Percentiles rank a stretch among this genome's conserved stretches.
phyloP scores from a whole-genome alignment of 1,140 invertebrate species.

The Brachystomella parvula region DNA sequence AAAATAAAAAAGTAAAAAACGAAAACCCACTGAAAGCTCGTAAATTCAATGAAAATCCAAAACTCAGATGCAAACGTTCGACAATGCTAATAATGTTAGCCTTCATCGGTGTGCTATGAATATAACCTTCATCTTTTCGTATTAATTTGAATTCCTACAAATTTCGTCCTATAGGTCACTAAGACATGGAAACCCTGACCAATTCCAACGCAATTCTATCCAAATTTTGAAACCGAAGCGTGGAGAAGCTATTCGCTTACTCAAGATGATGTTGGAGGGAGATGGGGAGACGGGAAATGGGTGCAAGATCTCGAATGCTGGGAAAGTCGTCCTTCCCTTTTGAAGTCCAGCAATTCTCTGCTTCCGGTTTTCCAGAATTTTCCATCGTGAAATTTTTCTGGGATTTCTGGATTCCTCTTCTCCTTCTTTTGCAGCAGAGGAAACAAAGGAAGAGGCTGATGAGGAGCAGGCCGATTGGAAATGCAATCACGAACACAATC shows the following conservation, averaged over 20 bases:
- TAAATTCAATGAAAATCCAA: too few relatives aligned
- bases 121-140: too few relatives aligned
- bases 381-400: neutral
- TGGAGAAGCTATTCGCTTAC: slow-evolving; percentile 19
- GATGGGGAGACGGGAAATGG: slow-evolving; percentile 24
- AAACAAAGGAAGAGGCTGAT: slow-evolving; percentile 23
- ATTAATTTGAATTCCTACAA: too few relatives aligned
- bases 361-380: neutral
- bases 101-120: too few relatives aligned
- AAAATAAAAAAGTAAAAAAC: too few relatives aligned
- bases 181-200: too few relatives aligned
- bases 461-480: slow-evolving; percentile 17
- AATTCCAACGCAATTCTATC: too few relatives aligned
- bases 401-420: neutral
- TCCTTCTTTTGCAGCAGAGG: slow-evolving; percentile 19
- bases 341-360: neutral
- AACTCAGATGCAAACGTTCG: too few relatives aligned
- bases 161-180: too few relatives aligned
- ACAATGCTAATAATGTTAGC: too few relatives aligned
- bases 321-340: neutral
- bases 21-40: too few relatives aligned
- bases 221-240: too few relatives aligned
- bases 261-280: slow-evolving; percentile 25
- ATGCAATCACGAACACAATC: slow-evolving; percentile 15
- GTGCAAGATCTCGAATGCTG: neutral